Conservation (phyloP, 2,797 vertebrate genomes). For the Notamacropus eugenii region DNA sequence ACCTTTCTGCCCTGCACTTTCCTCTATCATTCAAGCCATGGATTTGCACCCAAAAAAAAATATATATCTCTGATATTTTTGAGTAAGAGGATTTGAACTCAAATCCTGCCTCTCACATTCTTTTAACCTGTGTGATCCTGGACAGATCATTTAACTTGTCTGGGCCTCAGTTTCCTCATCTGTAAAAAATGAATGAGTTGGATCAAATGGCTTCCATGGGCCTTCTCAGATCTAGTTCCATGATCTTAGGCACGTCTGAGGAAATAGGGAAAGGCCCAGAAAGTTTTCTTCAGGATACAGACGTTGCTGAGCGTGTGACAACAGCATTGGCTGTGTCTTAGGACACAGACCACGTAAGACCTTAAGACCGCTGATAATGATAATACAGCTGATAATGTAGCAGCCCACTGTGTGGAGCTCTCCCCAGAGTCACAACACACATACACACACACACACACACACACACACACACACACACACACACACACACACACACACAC, state of each 20-base stretch:
- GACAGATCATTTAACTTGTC: background rate
- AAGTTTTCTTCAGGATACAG: background rate
- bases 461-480: too few relatives aligned
- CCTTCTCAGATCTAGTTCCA: background rate
- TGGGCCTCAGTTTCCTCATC: background rate
- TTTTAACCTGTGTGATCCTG: background rate
- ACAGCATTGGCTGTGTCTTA: background rate
- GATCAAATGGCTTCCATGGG: background rate
- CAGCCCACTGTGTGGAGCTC: background rate
- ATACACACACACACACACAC: too few relatives aligned
- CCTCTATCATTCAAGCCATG: background rate
- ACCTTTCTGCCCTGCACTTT: background rate
- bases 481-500: too few relatives aligned
- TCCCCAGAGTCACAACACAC: background rate
- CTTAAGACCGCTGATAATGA: background rate
- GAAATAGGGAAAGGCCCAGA: background rate
- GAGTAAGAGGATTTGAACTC: background rate
- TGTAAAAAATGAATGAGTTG: background rate
- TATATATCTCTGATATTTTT: background rate
- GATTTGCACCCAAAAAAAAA: background rate
- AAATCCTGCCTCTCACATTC: background rate
- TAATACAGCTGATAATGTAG: background rate
- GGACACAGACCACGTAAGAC: background rate
- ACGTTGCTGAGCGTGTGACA: background rate
- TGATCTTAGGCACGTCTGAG: background rate